Evolutionary conservation across 2,797 vertebrate species (phyloP), one percentile per base, ranked within the genome.

Genomic region (Fundulus diaphanus): DNA sequence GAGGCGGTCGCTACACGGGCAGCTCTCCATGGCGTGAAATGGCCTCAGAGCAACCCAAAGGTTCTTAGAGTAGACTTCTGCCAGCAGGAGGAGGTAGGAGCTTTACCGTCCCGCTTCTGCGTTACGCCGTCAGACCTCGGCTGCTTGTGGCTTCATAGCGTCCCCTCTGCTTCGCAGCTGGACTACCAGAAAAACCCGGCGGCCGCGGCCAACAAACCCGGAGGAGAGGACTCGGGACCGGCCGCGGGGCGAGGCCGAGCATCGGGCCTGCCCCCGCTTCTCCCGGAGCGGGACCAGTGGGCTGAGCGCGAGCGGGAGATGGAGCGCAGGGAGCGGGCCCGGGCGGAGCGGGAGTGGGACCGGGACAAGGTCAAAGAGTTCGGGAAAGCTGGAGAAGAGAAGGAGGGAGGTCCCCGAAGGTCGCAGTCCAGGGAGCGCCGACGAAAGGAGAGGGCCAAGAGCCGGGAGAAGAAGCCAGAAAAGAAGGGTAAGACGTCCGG

Each of bases 41-140:
- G 97, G 97, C 97, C 97, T 22, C 97, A 97, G 85, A 97, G 97
- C 83, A 98, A 98, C 89, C 97, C 97, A 16, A 98, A 98, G 86
- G 96, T 98, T 78, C 96, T 98, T 15, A 95, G 91, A 3, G 97
- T 96, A n/a, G 97, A 98, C 88, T 98, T 97, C 88, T 96, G 96
- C 56, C 95, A 96, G 78, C 96, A 97, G 83, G 96, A 97, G 44
- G 96, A 98, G 96, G 97, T 98, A 90, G 88, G 76, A 24, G 24
- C 27, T 11, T 16, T 5, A 67, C 31, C 1, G 8, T 61, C 16
- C 22, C 6, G 7, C 52, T 72, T 51, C 9, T 29, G 22, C 18
- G 7, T 52, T 69, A 12, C 1, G 0, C 24, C 15, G 20, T 31
- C 22, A 57, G 0, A 69, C 1, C 68, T 16, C 3, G 24, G 59